Evolutionary conservation across 2,888 invertebrate genomes (phyloP).

Genomic region (Hyposoter didymator): DNA sequence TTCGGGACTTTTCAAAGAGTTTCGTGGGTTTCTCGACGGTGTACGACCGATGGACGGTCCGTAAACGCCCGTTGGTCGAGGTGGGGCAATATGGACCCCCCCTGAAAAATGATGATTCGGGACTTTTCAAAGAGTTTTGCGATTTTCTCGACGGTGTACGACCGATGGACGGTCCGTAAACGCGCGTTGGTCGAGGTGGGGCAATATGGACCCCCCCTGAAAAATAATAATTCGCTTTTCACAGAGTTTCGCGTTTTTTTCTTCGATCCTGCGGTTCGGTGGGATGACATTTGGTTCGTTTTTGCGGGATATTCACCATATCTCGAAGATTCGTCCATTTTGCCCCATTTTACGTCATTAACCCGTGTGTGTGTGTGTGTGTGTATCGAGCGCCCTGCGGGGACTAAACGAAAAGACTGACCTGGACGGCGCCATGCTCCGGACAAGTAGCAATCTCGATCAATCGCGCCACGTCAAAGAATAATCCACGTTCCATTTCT

Average conservation of each 20-base stretch:
- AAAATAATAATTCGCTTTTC: background rate
- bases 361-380: background rate
- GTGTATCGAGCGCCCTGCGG: constrained; percentile 23
- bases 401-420: constrained; percentile 25
- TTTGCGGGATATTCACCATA: background rate
- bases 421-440: constrained; percentile 48
- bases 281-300: background rate
- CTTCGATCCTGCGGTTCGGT: too few species aligned
- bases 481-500: constrained; percentile 39
- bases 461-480: constrained; percentile 51
- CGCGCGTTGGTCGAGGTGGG: too few species aligned
- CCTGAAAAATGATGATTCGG: too few species aligned
- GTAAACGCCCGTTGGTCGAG: too few species aligned
- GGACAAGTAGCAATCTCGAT: constrained; percentile 64
- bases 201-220: background rate
- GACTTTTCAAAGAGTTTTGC: too few species aligned
- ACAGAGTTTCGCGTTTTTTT: background rate
- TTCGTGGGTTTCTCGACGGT: too few species aligned
- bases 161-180: too few species aligned
- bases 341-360: constrained; percentile 1
- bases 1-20: too few species aligned
- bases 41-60: too few species aligned
- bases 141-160: too few species aligned
- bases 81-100: too few species aligned
- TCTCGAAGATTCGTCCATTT: background rate